Evolutionary conservation across 2,888 invertebrate genomes (phyloP), one percentile per base, ranked within the genome.

Genomic region (Epistrophe grossulariae): DNA sequence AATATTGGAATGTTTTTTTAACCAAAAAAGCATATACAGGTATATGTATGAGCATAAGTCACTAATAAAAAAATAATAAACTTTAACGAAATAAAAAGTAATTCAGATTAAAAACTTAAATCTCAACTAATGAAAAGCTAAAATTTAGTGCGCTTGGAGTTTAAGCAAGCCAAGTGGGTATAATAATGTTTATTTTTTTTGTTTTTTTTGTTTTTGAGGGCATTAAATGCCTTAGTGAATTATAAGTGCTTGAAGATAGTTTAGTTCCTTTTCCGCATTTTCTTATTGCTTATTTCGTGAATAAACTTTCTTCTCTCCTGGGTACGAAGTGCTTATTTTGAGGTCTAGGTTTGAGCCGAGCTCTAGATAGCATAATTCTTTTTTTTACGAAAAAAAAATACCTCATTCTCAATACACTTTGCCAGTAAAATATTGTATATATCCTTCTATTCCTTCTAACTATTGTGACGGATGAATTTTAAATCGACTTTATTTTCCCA

Each of bases 61-160:
- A 62, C 62, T 43, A 55, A 55, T 9, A 13, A 43, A 24, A 62
- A 28, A 59, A n/a, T 57, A 15, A 8, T 17, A 40, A 62, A 38
- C 6, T 19, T 2, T 19, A 6, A 19, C 28, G 3, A 50, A 66
- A 40, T 43, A 15, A 68, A 68, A 50, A 19, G 7, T 8, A 68
- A 35, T 50, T 17, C 17, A 68, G 8, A 66, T 11, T 28, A 50
- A 68, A 68, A 50, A 4, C 3, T 19, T 13, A 48, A 48, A 17
- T 38, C n/a, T 17, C 10, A 17, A 35, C 17, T 35, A 38, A 10
- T 45, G 3, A 48, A 28, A 64, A 68, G 68, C 48, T 62, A 40
- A 15, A 43, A 62, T 40, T 43, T 9, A 62, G 40, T 28, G 62
- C 62, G 43, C 62, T 62, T 62, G 60, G 40, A 40, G 3, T 60